A percentile compares a stretch with the other conserved stretches of the same genome.
These are phyloP conservation scores for Tamias sibiricus DNA, from an alignment of 2,113 vertebrate genomes.

Conservation along the genomic window DNA sequence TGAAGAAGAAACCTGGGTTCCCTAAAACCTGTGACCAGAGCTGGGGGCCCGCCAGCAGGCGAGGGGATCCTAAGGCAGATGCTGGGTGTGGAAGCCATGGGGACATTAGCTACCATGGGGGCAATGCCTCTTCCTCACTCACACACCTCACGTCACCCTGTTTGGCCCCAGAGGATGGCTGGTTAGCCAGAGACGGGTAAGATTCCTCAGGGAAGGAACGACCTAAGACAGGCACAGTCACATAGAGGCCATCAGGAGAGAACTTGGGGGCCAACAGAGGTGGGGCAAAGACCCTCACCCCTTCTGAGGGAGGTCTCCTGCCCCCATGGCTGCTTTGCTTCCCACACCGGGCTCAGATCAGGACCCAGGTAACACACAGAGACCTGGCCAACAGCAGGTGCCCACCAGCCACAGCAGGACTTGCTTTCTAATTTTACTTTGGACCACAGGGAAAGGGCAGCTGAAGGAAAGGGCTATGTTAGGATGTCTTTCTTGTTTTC, in stretches of 20 bases:
- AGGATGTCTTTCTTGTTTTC: background rate
- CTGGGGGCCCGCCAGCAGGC: conserved; percentile 69
- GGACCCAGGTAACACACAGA: conserved; percentile 78
- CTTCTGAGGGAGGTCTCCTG: conserved; percentile 74
- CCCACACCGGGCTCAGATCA: conserved; percentile 69
- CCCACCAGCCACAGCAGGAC: background rate
- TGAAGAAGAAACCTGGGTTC: conserved; percentile 78
- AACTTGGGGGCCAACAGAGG: conserved; percentile 80
- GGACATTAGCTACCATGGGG: conserved; percentile 56
- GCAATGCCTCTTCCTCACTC: conserved; percentile 46
- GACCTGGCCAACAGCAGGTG: conserved; percentile 46
- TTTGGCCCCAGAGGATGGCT: conserved; percentile 90
- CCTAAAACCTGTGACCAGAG: conserved; percentile 59
- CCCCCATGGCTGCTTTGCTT: conserved; percentile 69
- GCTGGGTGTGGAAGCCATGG: conserved; percentile 80
- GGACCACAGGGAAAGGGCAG: conserved; percentile 36
- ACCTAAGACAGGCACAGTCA: conserved; percentile 98
- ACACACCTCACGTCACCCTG: conserved; percentile 64
- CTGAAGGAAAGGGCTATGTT: conserved; percentile 71
- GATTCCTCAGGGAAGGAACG: conserved; percentile 93
- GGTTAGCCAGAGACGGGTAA: conserved; percentile 97
- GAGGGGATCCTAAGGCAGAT: conserved; percentile 60
- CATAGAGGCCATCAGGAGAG: conserved; percentile 87
- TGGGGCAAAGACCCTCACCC: conserved; percentile 77
- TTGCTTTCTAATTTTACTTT: conserved; percentile 21